phyloP scores from a whole-genome alignment of 2,888 invertebrate genomes.

The Lordiphosa andalusiaca region DNA sequence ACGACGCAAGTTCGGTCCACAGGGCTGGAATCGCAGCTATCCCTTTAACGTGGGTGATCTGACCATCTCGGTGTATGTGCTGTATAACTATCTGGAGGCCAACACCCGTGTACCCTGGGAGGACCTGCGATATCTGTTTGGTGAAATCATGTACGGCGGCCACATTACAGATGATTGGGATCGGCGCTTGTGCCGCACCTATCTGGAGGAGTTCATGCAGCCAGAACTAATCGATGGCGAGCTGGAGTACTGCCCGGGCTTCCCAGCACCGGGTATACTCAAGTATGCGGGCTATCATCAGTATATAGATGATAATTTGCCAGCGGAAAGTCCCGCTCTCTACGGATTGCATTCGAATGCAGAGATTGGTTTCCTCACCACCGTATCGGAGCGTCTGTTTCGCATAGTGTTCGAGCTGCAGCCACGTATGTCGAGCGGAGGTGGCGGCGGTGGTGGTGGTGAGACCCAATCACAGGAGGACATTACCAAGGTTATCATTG shows the following conservation, averaged over 20 bases:
- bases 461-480: constrained; percentile 88
- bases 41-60: constrained; percentile 92
- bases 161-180: constrained; percentile 99
- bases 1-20: constrained; percentile 88
- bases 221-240: constrained; percentile 94
- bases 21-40: constrained; percentile 83
- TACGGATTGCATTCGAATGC: constrained; percentile 97
- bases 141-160: constrained; percentile 98
- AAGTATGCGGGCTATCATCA: constrained; percentile 93
- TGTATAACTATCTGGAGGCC: constrained; percentile 94
- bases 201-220: constrained; percentile 93
- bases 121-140: constrained; percentile 95
- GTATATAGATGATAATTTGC: constrained; percentile 92
- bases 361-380: constrained; percentile 95
- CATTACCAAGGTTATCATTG: constrained; percentile 84
- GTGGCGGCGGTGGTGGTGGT: constrained; percentile 83
- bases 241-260: constrained; percentile 89
- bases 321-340: constrained; percentile 92
- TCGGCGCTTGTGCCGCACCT: constrained; percentile 90
- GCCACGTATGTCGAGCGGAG: constrained; percentile 89
- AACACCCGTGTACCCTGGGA: constrained; percentile 95
- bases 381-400: constrained; percentile 91
- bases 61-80: constrained; percentile 94
- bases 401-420: constrained; percentile 93
- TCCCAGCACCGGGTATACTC: constrained; percentile 92